Base-by-base conservation (phyloP, 2,888 invertebrate species). In the Cosmia pyralina region DNA sequence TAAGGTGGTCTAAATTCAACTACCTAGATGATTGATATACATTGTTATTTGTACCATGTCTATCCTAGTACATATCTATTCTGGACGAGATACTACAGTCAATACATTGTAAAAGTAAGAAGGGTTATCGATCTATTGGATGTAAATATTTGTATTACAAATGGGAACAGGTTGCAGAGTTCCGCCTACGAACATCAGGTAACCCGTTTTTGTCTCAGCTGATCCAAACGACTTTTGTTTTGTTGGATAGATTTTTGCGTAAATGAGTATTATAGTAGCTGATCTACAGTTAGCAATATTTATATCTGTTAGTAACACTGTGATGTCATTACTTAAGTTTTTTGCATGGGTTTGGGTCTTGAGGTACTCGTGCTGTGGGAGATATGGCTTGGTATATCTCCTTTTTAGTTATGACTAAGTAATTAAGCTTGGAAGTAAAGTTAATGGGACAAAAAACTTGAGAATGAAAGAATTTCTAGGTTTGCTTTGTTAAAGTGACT, bases 41-140 rank as follows among this genome's bases (percentile, higher is more conserved):
- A 15, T 15, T 50, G 8, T 69, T 77, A 46, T 75, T 34, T 78
- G 22, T 78, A 17, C 1, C 2, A 58, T 38, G 28, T 28, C 6
- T 58, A 41, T 72, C 13, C 2, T 46, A 52, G 28, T 58, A 44
- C 59, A 72, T 5, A 52, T n/a, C n/a, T n/a, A 59, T 34, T 53
- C 46, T 63, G 38, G 38, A 64, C 34, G 5, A 79, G 77, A 38
- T 58, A 44, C 15, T 53, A 19, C 34, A 55, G 58, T 46, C 55
- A 65, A 75, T 69, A 59, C 46, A 77, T 67, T 57, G 52, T 71
- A 77, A 67, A 58, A 46, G 44, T 69, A 71, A 57, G 67, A 48
- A 67, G 46, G 81, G 67, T 82, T 79, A 77, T 79, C 78, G 82
- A 79, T 82, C 82, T 48, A 79, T 77, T 77, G 82, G 82, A 79